phyloP scores from a whole-genome alignment of 2,888 invertebrate genomes.

The Geotrupes spiniger region DNA sequence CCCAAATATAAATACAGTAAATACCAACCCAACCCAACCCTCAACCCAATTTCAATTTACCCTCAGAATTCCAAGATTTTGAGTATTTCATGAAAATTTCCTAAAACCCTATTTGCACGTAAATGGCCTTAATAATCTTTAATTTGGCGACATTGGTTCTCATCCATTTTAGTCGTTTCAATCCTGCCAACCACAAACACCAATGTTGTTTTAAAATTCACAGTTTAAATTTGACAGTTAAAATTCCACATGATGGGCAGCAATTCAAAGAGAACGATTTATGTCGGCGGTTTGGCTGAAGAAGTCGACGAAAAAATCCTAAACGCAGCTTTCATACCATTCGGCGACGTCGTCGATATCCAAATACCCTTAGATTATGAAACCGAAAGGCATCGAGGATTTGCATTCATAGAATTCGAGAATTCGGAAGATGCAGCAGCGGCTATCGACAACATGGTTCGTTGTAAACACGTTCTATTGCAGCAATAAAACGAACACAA shows the following conservation, averaged over 20 bases:
- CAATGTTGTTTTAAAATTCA: too few relatives aligned
- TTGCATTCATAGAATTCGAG: conserved; percentile 98
- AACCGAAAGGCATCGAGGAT: conserved; percentile 95
- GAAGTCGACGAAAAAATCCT: conserved; percentile 96
- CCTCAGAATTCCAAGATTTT: too few relatives aligned
- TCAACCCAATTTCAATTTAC: too few relatives aligned
- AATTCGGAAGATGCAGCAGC: conserved; percentile 96
- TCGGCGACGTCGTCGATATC: conserved; percentile 97
- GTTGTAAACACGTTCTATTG: conserved; percentile 24
- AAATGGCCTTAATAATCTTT: too few relatives aligned
- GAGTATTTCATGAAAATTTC: too few relatives aligned
- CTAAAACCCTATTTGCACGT: too few relatives aligned
- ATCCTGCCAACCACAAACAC: too few relatives aligned
- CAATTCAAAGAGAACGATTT: conserved; percentile 77
- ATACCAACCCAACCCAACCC: too few relatives aligned
- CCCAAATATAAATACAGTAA: too few relatives aligned
- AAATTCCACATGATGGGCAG: conserved; percentile 48
- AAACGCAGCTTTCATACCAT: conserved; percentile 96
- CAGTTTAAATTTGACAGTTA: not conserved
- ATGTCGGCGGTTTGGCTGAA: conserved; percentile 85
- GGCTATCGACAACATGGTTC: conserved; percentile 98
- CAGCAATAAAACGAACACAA: not conserved
- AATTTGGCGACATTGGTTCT: too few relatives aligned
- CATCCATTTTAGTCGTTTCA: not conserved
- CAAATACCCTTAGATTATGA: conserved; percentile 98